Conservation (phyloP, 2,797 vertebrate genomes). For the Liasis olivaceus region DNA sequence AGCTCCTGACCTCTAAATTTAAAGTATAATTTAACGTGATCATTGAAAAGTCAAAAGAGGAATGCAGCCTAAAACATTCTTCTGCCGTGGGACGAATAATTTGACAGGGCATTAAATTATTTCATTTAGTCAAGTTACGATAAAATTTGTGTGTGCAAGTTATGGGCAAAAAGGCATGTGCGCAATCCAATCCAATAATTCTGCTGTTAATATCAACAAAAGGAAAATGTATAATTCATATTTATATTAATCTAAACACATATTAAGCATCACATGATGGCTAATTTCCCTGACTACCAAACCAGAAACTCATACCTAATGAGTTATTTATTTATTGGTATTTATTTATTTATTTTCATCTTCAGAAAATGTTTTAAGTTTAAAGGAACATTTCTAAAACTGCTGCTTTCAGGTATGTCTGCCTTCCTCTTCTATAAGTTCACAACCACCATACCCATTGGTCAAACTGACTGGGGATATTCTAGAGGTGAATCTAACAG, state of each 20-base stretch:
- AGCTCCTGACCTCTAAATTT: background rate
- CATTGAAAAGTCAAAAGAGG: conserved; percentile 6
- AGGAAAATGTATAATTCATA: background rate
- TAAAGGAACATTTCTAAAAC: background rate
- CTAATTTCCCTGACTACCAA: background rate
- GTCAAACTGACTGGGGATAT: background rate
- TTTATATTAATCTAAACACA: background rate
- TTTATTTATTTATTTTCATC: background rate
- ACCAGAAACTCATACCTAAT: background rate
- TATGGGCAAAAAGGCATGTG: background rate
- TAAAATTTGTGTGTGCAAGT: background rate
- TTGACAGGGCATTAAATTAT: background rate
- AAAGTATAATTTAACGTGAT: background rate
- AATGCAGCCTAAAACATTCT: background rate
- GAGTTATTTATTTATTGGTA: no score
- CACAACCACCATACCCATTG: background rate
- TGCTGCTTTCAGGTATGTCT: background rate
- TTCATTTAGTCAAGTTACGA: background rate
- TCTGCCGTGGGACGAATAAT: background rate
- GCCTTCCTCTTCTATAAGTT: background rate
- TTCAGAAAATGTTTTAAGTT: background rate
- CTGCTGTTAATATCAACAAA: background rate
- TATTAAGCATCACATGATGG: background rate
- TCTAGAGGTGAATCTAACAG: background rate
- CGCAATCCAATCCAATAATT: background rate